A percentile compares a stretch with the other conserved stretches of the same genome.
These are phyloP conservation scores for Psettodes erumei DNA, from an alignment of 2,113 vertebrate genomes.

Conservation along the genomic window DNA sequence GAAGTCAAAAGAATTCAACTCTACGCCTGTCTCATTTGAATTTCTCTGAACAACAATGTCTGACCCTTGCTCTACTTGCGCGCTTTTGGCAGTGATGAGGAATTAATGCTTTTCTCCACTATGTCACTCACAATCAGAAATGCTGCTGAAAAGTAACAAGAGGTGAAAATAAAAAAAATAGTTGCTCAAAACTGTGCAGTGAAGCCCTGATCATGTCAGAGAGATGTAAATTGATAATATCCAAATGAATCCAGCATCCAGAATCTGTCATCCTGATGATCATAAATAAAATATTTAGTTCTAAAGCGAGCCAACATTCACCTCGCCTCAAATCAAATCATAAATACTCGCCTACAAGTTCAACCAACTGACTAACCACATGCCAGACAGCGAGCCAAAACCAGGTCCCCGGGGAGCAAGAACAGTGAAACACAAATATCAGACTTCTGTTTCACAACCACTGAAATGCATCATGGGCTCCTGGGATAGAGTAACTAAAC, in stretches of 20 bases:
- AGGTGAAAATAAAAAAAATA: neutral
- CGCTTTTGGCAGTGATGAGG: neutral
- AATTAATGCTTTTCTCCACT: neutral
- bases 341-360: constrained; percentile 18
- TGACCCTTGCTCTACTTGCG: neutral
- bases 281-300: constrained; percentile 25
- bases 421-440: constrained; percentile 49
- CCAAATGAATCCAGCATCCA: neutral
- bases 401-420: constrained; percentile 23
- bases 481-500: constrained; percentile 66
- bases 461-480: constrained; percentile 57
- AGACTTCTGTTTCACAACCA: constrained; percentile 47
- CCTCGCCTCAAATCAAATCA: neutral
- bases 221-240: neutral
- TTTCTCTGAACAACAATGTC: neutral
- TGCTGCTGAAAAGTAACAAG: neutral
- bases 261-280: constrained; percentile 7
- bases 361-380: constrained; percentile 16
- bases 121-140: neutral
- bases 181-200: neutral
- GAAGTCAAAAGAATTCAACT: neutral
- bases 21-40: neutral
- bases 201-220: neutral
- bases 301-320: constrained; percentile 12
- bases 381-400: constrained; percentile 46